Evolutionary conservation across 2,797 vertebrate genomes (phyloP).

Genomic region (Xenops minutus): DNA sequence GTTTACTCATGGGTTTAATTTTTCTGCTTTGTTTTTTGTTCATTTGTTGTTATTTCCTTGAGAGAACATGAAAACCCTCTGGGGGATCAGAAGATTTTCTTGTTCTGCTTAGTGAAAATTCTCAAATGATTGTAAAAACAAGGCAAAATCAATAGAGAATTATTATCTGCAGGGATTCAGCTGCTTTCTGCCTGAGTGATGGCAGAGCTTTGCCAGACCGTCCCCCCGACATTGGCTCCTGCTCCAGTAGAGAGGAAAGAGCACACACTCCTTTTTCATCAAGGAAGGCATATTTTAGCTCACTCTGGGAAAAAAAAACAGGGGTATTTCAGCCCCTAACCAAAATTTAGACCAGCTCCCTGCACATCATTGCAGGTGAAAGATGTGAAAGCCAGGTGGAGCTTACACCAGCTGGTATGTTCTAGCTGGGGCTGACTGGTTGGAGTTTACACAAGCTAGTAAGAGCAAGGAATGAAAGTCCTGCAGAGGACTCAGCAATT

Average conservation of each 20-base stretch:
- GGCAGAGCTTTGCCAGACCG: not conserved
- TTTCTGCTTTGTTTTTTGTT: conserved; percentile 32
- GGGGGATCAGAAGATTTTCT: conserved; percentile 32
- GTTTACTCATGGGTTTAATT: conserved; percentile 41
- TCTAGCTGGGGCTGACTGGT: not conserved
- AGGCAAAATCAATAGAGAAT: conserved; percentile 15
- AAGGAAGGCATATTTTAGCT: not conserved
- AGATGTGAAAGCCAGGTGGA: not conserved
- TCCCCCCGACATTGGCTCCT: not conserved
- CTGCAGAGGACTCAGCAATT: not conserved
- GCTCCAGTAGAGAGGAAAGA: not conserved
- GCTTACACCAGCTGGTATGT: not conserved
- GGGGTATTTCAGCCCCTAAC: not conserved
- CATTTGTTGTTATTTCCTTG: not conserved
- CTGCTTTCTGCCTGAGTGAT: not conserved
- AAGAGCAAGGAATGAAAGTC: not conserved
- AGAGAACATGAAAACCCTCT: conserved; percentile 13
- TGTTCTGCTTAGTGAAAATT: conserved; percentile 8
- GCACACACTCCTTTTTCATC: not conserved
- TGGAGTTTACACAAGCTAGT: not conserved
- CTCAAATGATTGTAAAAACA: conserved; percentile 1
- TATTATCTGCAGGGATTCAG: conserved; percentile 15
- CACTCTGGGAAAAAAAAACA: not conserved
- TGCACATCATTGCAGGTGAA: not conserved
- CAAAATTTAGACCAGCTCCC: not conserved